Percentiles rank a stretch among this genome's conserved stretches.
These are phyloP conservation scores for Creontiades dilutus DNA, from an alignment of 2,888 invertebrate genomes.

Conservation along the genomic window DNA sequence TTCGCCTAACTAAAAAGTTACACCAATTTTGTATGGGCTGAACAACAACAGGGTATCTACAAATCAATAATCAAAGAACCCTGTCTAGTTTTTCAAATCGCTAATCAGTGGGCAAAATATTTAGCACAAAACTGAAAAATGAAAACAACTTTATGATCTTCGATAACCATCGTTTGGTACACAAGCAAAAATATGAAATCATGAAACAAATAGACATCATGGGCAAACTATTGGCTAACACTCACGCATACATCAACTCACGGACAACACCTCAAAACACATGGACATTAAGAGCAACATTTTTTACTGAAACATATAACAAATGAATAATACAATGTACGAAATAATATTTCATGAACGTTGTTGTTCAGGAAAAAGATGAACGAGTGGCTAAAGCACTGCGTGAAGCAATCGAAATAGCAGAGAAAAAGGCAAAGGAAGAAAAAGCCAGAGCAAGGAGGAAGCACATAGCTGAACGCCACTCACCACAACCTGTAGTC, in stretches of 20 bases:
- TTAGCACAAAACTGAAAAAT: no score
- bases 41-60: no score
- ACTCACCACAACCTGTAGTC: background rate
- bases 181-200: no score
- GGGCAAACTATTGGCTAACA: no score
- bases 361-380: conserved; percentile 82
- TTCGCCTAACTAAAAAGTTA: no score
- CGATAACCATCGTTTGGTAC: no score
- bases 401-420: conserved; percentile 87
- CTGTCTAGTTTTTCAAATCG: no score
- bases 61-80: no score
- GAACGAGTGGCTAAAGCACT: conserved; percentile 87
- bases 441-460: conserved; percentile 80
- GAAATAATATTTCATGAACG: conserved; percentile 75
- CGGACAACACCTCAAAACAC: background rate
- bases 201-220: no score
- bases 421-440: conserved; percentile 84
- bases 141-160: no score
- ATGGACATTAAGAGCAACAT: background rate
- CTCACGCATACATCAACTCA: background rate
- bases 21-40: no score
- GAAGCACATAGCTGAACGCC: conserved; percentile 73
- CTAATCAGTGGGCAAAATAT: no score
- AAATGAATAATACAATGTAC: background rate
- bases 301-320: background rate